A percentile compares a stretch with the other conserved stretches of the same genome.
These are phyloP conservation scores for Sphaeridia pumilis DNA, from an alignment of 2,888 invertebrate species.

Conservation along the genomic window DNA sequence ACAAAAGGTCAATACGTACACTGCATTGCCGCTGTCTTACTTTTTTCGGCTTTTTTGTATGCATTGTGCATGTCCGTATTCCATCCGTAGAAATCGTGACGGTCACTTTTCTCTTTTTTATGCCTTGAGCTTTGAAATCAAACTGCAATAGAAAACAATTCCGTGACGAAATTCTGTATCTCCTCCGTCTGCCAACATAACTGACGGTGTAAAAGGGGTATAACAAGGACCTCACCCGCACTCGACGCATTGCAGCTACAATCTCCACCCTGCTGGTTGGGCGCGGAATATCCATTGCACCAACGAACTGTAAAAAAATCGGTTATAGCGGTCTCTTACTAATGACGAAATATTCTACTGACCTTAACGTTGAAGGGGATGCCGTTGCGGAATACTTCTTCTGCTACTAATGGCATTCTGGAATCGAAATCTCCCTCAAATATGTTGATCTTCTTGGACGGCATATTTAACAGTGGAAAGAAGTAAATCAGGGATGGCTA, in stretches of 20 bases:
- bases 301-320: conserved; percentile 76
- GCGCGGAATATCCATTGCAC: conserved; percentile 91
- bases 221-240: conserved; percentile 54
- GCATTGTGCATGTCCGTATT: conserved; percentile 73
- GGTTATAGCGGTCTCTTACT: neutral
- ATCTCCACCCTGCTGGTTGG: conserved; percentile 96
- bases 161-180: conserved; percentile 13
- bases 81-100: conserved; percentile 92
- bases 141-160: conserved; percentile 57
- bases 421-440: conserved; percentile 95
- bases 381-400: conserved; percentile 93
- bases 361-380: conserved; percentile 97
- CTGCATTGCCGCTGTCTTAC: too few species aligned
- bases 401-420: conserved; percentile 89
- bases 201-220: neutral
- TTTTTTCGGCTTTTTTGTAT: conserved; percentile 53
- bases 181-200: neutral
- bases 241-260: conserved; percentile 96
- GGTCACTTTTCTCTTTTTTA: conserved; percentile 94
- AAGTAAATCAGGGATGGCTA: neutral
- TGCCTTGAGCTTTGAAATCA: conserved; percentile 95
- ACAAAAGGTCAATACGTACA: neutral
- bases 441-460: conserved; percentile 79
- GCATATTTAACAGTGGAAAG: conserved; percentile 46
- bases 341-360: conserved; percentile 37